phyloP scores from a whole-genome alignment of 2,113 vertebrate genomes.

The Porphyrio hochstetteri region DNA sequence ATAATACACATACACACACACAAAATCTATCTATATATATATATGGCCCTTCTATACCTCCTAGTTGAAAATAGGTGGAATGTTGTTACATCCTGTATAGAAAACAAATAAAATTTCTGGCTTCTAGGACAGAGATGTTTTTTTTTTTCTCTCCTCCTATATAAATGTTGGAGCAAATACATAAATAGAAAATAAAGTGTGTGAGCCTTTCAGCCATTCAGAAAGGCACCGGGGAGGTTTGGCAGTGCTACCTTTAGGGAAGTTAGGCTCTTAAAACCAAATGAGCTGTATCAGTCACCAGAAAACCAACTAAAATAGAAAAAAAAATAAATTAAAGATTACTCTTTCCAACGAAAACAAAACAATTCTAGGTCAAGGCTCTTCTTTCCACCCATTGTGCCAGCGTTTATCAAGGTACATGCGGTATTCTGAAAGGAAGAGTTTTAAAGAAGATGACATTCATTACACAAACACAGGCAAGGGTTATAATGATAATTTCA shows the following conservation, averaged over 20 bases:
- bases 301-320: constrained; percentile 1
- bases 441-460: neutral
- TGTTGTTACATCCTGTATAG: neutral
- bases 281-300: neutral
- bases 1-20: no score
- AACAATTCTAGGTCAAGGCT: neutral
- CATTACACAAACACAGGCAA: neutral
- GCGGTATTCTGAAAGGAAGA: neutral
- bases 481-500: constrained; percentile 29
- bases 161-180: neutral
- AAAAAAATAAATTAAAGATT: neutral
- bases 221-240: neutral
- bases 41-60: neutral
- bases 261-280: neutral
- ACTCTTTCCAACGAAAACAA: neutral
- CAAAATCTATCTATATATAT: no score
- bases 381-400: neutral
- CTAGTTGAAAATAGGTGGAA: constrained; percentile 4
- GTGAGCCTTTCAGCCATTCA: neutral
- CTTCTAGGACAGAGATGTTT: neutral
- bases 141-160: neutral
- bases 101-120: constrained; percentile 37
- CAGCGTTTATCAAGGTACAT: neutral
- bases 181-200: neutral
- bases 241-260: neutral